Conservation (phyloP, 2,888 invertebrate genomes). For the Pristionchus japonicus region DNA sequence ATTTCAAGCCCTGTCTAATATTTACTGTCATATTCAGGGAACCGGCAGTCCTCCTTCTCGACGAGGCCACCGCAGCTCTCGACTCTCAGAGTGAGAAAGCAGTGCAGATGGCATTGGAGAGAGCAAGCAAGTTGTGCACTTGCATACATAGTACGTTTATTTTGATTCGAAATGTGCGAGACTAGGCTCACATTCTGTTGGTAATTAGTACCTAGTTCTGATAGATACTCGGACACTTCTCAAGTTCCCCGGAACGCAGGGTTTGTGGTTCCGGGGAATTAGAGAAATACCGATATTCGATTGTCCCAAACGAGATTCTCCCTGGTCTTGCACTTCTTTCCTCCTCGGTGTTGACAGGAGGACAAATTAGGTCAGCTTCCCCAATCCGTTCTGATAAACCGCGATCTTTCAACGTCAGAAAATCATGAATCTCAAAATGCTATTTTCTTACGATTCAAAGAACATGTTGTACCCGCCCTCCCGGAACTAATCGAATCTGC, state of each 20-base stretch:
- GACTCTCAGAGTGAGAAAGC: slow-evolving; percentile 69
- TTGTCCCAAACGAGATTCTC: no score
- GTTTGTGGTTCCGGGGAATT: no score
- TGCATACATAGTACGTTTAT: slow-evolving; percentile 63
- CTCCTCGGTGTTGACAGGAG: background rate
- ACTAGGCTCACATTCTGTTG: no score
- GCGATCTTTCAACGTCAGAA: background rate
- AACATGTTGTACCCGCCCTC: background rate
- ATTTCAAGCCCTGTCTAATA: no score
- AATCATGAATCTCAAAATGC: background rate
- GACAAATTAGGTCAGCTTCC: background rate
- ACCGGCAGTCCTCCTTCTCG: slow-evolving; percentile 69
- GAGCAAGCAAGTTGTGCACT: slow-evolving; percentile 60
- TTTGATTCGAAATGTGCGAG: no score
- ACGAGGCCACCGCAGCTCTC: slow-evolving; percentile 72
- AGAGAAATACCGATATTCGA: no score
- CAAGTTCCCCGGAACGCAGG: no score
- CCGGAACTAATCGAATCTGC: slow-evolving; percentile 15
- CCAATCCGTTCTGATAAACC: background rate
- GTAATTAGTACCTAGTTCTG: no score
- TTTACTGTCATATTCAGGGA: slow-evolving; percentile 51
- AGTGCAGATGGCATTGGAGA: slow-evolving; percentile 62
- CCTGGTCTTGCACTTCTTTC: background rate
- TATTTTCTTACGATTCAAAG: background rate
- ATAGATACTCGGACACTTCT: no score